These are phyloP conservation scores for Hermaeophaga mercurialis DNA, from an alignment of 2,888 invertebrate genomes.

Conservation along the genomic window DNA sequence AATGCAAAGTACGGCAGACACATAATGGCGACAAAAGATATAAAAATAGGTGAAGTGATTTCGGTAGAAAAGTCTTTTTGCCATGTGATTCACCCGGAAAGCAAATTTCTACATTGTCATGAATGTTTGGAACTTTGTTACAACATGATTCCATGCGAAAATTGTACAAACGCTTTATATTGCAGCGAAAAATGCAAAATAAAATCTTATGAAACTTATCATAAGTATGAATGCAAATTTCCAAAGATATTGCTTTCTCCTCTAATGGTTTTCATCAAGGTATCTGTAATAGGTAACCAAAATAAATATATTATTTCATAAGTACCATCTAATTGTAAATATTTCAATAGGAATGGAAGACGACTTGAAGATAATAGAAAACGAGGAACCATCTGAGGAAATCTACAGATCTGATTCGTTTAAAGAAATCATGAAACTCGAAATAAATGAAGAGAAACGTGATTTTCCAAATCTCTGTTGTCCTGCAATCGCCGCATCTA, in stretches of 20 bases:
- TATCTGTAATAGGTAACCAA: constrained; percentile 53
- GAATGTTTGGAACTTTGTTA: constrained; percentile 66
- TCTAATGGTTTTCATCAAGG: constrained; percentile 68
- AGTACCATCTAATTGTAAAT: too few species aligned
- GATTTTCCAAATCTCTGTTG: constrained; percentile 70
- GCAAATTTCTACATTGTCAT: constrained; percentile 66
- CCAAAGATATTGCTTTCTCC: constrained; percentile 68
- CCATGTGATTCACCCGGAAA: constrained; percentile 60
- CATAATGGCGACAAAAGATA: constrained; percentile 68
- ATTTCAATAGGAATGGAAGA: constrained; percentile 58
- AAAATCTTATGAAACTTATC: constrained; percentile 69
- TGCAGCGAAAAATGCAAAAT: constrained; percentile 68
- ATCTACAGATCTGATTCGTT: constrained; percentile 61
- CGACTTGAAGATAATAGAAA: constrained; percentile 49
- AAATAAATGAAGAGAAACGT: constrained; percentile 69
- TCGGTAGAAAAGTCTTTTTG: constrained; percentile 77
- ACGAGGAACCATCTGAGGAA: constrained; percentile 33
- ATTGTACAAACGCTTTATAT: constrained; percentile 67
- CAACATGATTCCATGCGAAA: constrained; percentile 66
- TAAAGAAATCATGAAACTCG: constrained; percentile 66
- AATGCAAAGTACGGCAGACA: constrained; percentile 69
- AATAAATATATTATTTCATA: not conserved
- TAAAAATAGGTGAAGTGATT: constrained; percentile 75
- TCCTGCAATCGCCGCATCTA: constrained; percentile 67
- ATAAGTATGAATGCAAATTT: constrained; percentile 75